These are phyloP conservation scores for Drosophila rellima DNA, from an alignment of 2,888 invertebrate species.

Conservation along the genomic window DNA sequence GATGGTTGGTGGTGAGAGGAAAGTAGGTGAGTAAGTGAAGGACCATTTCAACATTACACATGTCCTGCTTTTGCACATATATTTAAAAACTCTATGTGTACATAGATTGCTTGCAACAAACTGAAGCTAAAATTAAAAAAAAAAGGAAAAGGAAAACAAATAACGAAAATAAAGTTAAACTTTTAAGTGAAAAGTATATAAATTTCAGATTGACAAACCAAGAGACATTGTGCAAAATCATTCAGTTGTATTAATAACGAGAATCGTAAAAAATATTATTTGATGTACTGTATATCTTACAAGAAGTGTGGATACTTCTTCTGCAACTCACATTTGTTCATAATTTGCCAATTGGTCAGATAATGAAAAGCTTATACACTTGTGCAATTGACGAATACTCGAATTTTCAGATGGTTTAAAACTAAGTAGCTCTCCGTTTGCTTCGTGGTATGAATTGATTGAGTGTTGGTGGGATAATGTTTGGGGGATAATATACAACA, in stretches of 20 bases:
- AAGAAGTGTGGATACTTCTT: neutral
- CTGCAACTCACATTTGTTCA: neutral
- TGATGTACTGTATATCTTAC: neutral
- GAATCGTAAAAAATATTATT: neutral
- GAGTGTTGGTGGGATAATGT: neutral
- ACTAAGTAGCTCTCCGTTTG: constrained; percentile 61
- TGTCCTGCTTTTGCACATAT: constrained; percentile 51
- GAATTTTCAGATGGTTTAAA: constrained; percentile 18
- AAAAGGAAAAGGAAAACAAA: neutral
- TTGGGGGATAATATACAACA: constrained; percentile 30
- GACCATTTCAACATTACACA: constrained; percentile 41
- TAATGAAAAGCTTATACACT: neutral
- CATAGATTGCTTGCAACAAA: constrained; percentile 42
- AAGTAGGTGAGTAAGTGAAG: neutral
- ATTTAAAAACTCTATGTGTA: constrained; percentile 19
- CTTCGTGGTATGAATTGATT: constrained; percentile 35
- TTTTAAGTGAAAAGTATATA: neutral
- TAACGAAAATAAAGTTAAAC: neutral
- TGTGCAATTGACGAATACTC: constrained; percentile 3
- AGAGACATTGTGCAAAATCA: neutral
- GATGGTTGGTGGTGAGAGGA: neutral
- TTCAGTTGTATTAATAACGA: neutral
- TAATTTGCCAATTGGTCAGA: neutral
- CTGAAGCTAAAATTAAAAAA: constrained; percentile 16
- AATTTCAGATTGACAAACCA: neutral